Conservation (phyloP, 1,140 invertebrate species). For the Calliphora vicina region DNA sequence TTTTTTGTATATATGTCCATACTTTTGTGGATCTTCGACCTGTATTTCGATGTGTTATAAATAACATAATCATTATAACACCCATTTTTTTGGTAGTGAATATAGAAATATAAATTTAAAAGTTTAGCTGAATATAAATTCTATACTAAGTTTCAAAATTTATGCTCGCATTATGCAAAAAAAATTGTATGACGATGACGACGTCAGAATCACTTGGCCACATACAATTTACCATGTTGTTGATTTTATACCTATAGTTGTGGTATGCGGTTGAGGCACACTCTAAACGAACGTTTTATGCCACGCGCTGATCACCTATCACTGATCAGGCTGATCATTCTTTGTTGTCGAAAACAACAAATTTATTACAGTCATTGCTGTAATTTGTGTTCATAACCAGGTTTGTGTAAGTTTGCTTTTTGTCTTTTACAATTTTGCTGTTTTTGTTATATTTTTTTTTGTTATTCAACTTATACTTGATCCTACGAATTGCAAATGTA, state of each 20-base stretch:
- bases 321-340: neutral
- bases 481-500: neutral
- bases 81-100: too few relatives aligned
- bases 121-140: too few relatives aligned
- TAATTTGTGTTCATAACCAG: neutral
- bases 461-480: neutral
- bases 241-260: neutral
- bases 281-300: neutral
- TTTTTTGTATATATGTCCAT: too few relatives aligned
- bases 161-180: neutral
- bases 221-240: neutral
- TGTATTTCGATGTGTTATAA: too few relatives aligned
- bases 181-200: neutral
- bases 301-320: neutral
- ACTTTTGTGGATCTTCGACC: too few relatives aligned
- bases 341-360: conserved; percentile 5
- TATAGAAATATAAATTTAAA: too few relatives aligned
- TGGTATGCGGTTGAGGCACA: neutral
- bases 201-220: neutral
- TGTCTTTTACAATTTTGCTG: neutral
- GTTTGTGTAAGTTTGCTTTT: neutral
- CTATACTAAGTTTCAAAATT: too few relatives aligned
- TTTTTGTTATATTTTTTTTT: too few relatives aligned
- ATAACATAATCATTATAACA: too few relatives aligned
- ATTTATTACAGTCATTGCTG: neutral